Conservation (phyloP, 2,888 invertebrate species). For the Melieria omissa region DNA sequence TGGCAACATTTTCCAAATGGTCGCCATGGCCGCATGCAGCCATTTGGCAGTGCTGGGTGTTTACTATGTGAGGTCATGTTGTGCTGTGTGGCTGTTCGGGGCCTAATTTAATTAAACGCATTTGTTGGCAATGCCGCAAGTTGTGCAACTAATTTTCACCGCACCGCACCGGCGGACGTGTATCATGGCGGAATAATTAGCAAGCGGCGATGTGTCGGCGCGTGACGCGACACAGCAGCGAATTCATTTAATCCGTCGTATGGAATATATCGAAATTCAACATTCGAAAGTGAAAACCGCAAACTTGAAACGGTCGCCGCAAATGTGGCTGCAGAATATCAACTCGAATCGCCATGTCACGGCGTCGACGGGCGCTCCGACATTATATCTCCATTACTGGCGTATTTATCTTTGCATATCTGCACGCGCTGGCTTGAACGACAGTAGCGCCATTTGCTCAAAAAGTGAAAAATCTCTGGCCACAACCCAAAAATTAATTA, state of each 20-base stretch:
- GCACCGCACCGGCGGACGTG: too few relatives aligned
- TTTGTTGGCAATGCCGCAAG: not conserved
- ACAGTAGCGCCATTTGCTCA: not conserved
- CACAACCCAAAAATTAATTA: constrained; percentile 26
- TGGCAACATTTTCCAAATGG: not conserved
- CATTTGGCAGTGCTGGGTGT: not conserved
- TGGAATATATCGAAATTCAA: too few relatives aligned
- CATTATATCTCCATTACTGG: too few relatives aligned
- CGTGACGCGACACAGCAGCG: not conserved
- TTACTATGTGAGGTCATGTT: not conserved
- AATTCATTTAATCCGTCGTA: too few relatives aligned
- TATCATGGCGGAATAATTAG: not conserved
- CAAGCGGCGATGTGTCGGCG: not conserved
- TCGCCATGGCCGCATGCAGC: not conserved
- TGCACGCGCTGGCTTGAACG: too few relatives aligned
- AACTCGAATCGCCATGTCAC: too few relatives aligned
- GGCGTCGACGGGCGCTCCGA: too few relatives aligned
- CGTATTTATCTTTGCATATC: not conserved
- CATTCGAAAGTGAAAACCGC: too few relatives aligned
- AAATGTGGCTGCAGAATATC: too few relatives aligned
- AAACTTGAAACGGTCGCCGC: too few relatives aligned
- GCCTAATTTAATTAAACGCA: constrained; percentile 28
- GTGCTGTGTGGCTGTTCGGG: constrained; percentile 1
- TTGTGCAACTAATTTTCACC: too few relatives aligned
- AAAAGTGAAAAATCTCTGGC: not conserved